Percentiles rank a stretch among this genome's conserved stretches.
Evolutionary conservation across 2,888 invertebrate species (phyloP).

Genomic region (Parnassius orleans): DNA sequence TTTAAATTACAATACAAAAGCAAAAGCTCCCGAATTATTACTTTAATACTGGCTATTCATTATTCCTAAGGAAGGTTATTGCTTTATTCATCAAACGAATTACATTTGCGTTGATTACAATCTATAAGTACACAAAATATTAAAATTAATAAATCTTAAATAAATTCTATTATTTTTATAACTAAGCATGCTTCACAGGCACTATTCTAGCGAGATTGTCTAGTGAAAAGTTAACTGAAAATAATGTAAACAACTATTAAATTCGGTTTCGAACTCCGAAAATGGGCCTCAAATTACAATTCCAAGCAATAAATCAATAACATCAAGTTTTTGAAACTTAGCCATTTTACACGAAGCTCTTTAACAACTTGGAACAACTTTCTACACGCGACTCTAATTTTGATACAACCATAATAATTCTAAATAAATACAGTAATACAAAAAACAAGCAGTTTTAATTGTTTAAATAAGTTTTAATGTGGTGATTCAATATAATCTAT

Average conservation of each 20-base stretch:
- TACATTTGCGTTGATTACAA: conserved; percentile 33
- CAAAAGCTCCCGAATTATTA: conserved; percentile 42
- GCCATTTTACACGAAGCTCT: conserved; percentile 34
- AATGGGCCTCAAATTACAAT: conserved; percentile 70
- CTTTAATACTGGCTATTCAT: conserved; percentile 63
- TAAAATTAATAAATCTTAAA: conserved; percentile 62
- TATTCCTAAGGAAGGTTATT: conserved; percentile 66
- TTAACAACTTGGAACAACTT: conserved; percentile 44
- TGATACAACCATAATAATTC: conserved; percentile 44
- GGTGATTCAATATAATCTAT: conserved; percentile 49
- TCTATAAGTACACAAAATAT: conserved; percentile 65
- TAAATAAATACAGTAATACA: conserved; percentile 40
- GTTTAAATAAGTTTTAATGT: conserved; percentile 51
- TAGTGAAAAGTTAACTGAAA: conserved; percentile 56
- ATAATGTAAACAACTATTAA: conserved; percentile 66
- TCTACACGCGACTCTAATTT: conserved; percentile 49
- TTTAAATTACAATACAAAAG: conserved; percentile 22
- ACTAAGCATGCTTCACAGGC: conserved; percentile 78
- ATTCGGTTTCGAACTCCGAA: conserved; percentile 75
- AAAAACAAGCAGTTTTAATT: conserved; percentile 29
- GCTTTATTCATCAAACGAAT: conserved; percentile 49
- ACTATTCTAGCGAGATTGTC: conserved; percentile 76
- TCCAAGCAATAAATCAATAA: conserved; percentile 65
- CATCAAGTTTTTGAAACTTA: conserved; percentile 49
- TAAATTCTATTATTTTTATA: conserved; percentile 47